A percentile compares a stretch with the other conserved stretches of the same genome.
Evolutionary conservation across 2,888 invertebrate species (phyloP).

Genomic region (Anaspis maculata): DNA sequence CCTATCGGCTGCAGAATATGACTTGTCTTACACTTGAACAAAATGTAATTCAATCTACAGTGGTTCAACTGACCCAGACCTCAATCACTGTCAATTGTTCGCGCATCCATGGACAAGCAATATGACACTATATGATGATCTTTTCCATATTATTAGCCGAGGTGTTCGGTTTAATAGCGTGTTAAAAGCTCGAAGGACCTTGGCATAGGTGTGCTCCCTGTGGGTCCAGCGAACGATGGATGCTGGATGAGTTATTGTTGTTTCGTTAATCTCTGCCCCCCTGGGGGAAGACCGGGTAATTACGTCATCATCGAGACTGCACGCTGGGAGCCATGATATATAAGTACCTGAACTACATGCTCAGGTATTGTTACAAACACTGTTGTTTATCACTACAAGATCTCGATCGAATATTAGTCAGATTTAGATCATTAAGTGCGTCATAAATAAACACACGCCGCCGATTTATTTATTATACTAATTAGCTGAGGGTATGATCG

Average conservation of each 20-base stretch:
- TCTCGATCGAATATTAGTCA: slow-evolving; percentile 19
- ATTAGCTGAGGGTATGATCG: no score
- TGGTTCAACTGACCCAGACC: no score
- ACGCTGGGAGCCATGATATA: slow-evolving; percentile 30
- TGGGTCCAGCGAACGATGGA: background rate
- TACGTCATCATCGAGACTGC: slow-evolving; percentile 35
- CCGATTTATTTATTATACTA: slow-evolving; percentile 16
- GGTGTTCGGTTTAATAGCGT: no score
- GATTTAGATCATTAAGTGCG: slow-evolving; percentile 24
- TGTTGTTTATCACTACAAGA: slow-evolving; percentile 33
- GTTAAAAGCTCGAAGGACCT: no score
- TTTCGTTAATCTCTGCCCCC: slow-evolving; percentile 37
- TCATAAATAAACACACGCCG: slow-evolving; percentile 12
- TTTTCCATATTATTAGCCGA: no score
- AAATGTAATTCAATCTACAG: no score
- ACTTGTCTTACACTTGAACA: no score
- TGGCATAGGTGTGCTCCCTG: no score
- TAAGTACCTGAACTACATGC: slow-evolving; percentile 29
- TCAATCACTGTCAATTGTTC: no score
- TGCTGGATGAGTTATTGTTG: slow-evolving; percentile 34
- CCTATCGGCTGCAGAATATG: no score
- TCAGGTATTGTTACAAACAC: slow-evolving; percentile 35
- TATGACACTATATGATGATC: no score
- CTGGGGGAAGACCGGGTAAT: slow-evolving; percentile 33
- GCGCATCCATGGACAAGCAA: no score